Evolutionary conservation across 2,888 invertebrate species (phyloP), one percentile per base, ranked within the genome.

Genomic region (Agriopis leucophaearia): DNA sequence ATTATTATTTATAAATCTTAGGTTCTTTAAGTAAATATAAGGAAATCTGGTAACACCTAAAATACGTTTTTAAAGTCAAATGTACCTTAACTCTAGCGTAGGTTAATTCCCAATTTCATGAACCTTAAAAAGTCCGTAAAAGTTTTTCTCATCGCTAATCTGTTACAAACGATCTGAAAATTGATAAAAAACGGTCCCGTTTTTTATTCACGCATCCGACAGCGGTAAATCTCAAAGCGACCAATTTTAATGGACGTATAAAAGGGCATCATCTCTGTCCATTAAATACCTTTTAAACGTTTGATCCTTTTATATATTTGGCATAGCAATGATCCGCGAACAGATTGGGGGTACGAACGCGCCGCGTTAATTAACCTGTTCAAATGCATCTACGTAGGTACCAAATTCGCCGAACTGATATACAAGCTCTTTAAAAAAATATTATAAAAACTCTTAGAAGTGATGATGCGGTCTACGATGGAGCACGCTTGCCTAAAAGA

Each of bases 251-350:
- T 92, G 92, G 92, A 89, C 83, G 87, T 83, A 88, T 89, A 92
- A 94, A 93, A 89, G 90, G 91, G 87, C 88, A 88, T 87, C 90
- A 91, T 90, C 86, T 86, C 88, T 88, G 88, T 92, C 91, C 92
- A 93, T 93, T 92, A 92, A 91, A 93, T 92, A 92, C 90, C 89
- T 92, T 93, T 91, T 90, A 93, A 93, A 90, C 89, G 92, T 93
- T 94, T 93, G 94, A 94, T 94, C 94, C 92, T 89, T 92, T 91
- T 93, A 92, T 91, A 87, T 90, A 90, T 93, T 92, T 91, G 86
- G 88, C 78, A 78, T 88, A 71, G 87, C 85, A 88, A 89, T 91
- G 87, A 91, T 89, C 89, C 83, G 82, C 85, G 87, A 84, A 81
- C 88, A 87, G 88, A 90, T 90, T 88, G 85, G 85, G 82, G 76